A percentile compares a stretch with the other conserved stretches of the same genome.
Conservation (phyloP, 2,113 vertebrate genomes). For the Barbus barbus region DNA sequence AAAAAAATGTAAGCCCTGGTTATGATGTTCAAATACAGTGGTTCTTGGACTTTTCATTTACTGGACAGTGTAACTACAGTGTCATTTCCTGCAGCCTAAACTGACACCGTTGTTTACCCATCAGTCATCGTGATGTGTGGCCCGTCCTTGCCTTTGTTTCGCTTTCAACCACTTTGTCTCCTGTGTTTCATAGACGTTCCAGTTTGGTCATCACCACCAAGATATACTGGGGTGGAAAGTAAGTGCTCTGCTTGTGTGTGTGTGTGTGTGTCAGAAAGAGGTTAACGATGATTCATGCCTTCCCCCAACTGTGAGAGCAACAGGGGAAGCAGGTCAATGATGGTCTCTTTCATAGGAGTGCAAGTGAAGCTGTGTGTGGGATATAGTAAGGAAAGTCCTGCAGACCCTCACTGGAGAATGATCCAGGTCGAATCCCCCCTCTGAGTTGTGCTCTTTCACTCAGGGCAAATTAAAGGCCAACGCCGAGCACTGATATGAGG, state of each 20-base stretch:
- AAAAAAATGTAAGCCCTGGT: not conserved
- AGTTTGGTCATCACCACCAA: slow-evolving; percentile 97
- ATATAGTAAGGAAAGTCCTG: slow-evolving; percentile 14
- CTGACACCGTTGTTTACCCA: not conserved
- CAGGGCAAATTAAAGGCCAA: slow-evolving; percentile 54
- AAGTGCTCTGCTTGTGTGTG: slow-evolving; percentile 64
- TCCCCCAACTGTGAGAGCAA: not conserved
- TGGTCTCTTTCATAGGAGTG: slow-evolving; percentile 11
- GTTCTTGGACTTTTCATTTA: slow-evolving; percentile 17
- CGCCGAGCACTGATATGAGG: slow-evolving; percentile 32
- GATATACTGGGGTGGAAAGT: slow-evolving; percentile 99
- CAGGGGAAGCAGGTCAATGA: slow-evolving; percentile 19
- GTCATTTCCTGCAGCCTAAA: not conserved
- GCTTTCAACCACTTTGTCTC: slow-evolving; percentile 39
- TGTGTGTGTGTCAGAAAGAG: slow-evolving; percentile 22
- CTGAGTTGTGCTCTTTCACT: slow-evolving; percentile 52
- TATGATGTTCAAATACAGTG: slow-evolving; percentile 17
- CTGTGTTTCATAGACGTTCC: slow-evolving; percentile 81
- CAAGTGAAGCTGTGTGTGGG: not conserved
- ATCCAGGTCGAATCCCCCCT: slow-evolving; percentile 27
- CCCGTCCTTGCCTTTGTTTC: not conserved
- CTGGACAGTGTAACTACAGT: not conserved
- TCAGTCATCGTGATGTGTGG: not conserved
- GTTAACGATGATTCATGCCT: not conserved
- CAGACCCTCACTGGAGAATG: slow-evolving; percentile 18